phyloP scores from a whole-genome alignment of 2,888 invertebrate species.

The Monoplex corrugatus region DNA sequence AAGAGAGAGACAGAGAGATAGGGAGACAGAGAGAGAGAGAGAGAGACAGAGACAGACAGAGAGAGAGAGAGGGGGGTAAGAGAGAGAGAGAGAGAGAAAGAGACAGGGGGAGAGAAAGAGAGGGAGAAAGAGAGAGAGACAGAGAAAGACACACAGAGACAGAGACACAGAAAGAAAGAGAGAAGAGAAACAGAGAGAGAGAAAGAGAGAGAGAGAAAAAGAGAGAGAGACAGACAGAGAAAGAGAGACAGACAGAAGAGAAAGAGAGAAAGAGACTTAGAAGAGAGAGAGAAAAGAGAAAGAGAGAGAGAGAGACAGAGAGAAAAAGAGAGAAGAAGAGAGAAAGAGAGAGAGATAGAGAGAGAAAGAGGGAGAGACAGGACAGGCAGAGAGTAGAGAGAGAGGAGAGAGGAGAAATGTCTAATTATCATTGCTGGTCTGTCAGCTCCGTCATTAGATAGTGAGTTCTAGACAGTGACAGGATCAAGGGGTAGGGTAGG shows the following conservation, averaged over 20 bases:
- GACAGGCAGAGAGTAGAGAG: not conserved
- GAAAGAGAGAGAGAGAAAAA: not conserved
- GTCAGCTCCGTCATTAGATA: too few relatives aligned
- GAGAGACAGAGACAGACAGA: not conserved
- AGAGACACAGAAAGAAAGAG: not conserved
- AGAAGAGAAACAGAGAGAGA: not conserved
- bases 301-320: conserved; percentile 10
- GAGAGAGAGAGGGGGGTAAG: not conserved
- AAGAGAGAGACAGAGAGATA: not conserved
- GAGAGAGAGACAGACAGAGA: not conserved
- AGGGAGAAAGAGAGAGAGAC: not conserved
- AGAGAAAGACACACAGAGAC: not conserved
- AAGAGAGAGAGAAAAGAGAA: not conserved
- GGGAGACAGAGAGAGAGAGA: conserved; percentile 7
- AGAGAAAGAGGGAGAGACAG: not conserved
- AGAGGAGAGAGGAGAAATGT: not conserved
- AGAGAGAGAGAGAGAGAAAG: not conserved
- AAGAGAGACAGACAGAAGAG: not conserved
- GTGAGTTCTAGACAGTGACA: too few relatives aligned
- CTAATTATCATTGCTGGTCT: too few relatives aligned
- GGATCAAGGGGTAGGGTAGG: too few relatives aligned
- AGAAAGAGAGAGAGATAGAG: not conserved
- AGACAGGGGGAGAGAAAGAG: not conserved
- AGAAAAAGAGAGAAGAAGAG: not conserved
- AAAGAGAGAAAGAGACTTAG: not conserved